Base-by-base conservation (phyloP, 2,113 vertebrate species). In the Lates calcarifer region DNA sequence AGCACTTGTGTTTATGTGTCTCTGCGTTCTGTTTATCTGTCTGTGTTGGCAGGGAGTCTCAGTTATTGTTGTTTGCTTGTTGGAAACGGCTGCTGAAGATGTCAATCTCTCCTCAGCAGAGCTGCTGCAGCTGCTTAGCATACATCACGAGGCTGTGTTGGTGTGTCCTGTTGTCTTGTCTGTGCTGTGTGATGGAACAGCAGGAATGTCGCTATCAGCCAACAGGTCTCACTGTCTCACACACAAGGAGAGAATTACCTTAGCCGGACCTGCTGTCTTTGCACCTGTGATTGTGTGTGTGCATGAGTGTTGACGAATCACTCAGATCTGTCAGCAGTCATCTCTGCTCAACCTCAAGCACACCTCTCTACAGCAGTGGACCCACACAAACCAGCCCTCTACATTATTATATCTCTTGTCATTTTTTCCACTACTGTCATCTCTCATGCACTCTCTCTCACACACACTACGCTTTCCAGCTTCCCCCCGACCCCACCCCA, bases 121-220 rank as follows among this genome's bases (percentile, higher is more conserved):
- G 78, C 57, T 15, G 65, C 85, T 84, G 83, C 85, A 85, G 87
- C 89, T 90, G 90, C 80, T 90, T 76, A 79, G 83, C 88, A 74
- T 82, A 83, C 76, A 84, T 79, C 62, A 26, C 49, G 43, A n/a
- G 56, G 13, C 53, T 26, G 79, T 80, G 89, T 76, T 67, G 85
- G 80, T 73, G 78, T 35, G 72, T 63, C 62, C 45, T 26, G 79
- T 63, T 84, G 76, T 87, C 70, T 85, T 85, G 74, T 85, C 72
- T 81, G 78, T 31, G 33, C 60, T 55, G 66, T 71, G 65, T 69
- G 79, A 80, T 12, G 33, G 69, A 83, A 55, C 75, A 69, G 83
- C 63, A 76, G 83, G 67, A 82, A 82, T 65, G 77, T 56, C 58
- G 28, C 83, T 47, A 17, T 84, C 75, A 63, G 76, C 74, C 84